Conservation (phyloP, 2,888 invertebrate species). For the Noctua fimbriata region DNA sequence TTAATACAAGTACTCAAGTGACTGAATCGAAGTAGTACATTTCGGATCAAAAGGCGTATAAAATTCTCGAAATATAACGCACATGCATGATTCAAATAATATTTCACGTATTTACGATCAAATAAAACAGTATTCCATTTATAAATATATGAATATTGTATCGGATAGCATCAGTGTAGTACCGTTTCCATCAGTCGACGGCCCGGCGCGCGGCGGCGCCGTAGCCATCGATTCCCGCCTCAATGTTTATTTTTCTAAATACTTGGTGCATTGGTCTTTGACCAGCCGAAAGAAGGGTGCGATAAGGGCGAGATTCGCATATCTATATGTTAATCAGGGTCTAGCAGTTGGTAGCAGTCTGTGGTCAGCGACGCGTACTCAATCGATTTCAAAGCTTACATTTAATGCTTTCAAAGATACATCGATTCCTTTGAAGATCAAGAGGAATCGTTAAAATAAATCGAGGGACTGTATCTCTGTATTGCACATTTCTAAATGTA, state of each 20-base stretch:
- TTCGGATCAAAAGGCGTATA: slow-evolving; percentile 2
- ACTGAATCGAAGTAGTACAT: slow-evolving; percentile 5
- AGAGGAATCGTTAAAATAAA: slow-evolving; percentile 42
- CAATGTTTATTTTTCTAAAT: slow-evolving; percentile 37
- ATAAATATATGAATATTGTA: slow-evolving; percentile 38
- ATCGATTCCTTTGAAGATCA: slow-evolving; percentile 45
- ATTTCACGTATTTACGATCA: slow-evolving; percentile 37
- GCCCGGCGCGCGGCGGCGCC: slow-evolving; percentile 39
- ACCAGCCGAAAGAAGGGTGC: neutral
- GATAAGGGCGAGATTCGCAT: neutral
- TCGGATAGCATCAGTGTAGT: slow-evolving; percentile 43
- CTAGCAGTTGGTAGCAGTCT: neutral
- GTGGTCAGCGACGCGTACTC: slow-evolving; percentile 7
- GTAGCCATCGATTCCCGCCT: slow-evolving; percentile 49
- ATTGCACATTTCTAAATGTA: slow-evolving; percentile 63
- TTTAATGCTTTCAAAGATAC: slow-evolving; percentile 29
- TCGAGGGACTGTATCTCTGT: slow-evolving; percentile 21
- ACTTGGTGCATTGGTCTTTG: slow-evolving; percentile 21
- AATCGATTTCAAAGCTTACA: slow-evolving; percentile 29
- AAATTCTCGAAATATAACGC: slow-evolving; percentile 17
- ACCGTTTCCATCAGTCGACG: slow-evolving; percentile 44
- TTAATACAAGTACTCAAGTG: neutral
- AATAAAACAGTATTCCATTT: slow-evolving; percentile 39
- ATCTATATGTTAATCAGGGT: neutral
- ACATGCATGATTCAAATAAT: slow-evolving; percentile 8